phyloP scores from a whole-genome alignment of 2,888 invertebrate genomes.

The Hydriomena furcata region DNA sequence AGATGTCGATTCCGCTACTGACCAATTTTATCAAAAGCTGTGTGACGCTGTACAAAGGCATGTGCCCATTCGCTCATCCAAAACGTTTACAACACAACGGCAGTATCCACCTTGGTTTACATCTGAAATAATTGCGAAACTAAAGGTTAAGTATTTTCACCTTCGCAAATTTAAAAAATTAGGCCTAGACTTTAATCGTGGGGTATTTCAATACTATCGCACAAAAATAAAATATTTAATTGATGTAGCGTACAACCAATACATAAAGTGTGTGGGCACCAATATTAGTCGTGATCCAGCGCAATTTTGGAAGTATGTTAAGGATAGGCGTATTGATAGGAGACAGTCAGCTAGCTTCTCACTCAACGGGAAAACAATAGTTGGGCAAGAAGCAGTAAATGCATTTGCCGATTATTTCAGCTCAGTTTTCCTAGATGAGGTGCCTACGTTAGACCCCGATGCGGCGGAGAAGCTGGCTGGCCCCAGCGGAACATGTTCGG shows the following conservation, averaged over 20 bases:
- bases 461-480: background rate
- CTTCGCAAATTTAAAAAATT: slow-evolving; percentile 5
- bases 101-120: background rate
- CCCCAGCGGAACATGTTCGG: background rate
- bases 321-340: background rate
- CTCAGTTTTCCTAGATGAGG: background rate
- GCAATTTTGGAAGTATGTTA: background rate
- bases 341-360: background rate
- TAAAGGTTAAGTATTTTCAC: slow-evolving; percentile 11
- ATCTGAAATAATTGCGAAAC: slow-evolving; percentile 2
- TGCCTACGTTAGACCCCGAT: background rate
- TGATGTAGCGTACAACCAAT: background rate
- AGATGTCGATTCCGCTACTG: background rate
- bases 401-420: slow-evolving; percentile 3
- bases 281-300: background rate
- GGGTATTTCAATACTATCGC: background rate
- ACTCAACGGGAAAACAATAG: background rate
- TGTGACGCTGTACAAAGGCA: no score
- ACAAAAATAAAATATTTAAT: background rate
- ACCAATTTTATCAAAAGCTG: background rate
- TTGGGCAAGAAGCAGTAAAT: background rate
- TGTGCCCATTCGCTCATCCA: no score
- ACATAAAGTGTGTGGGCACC: background rate
- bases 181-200: slow-evolving; percentile 1
- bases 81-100: no score